Conservation (phyloP, 92 coral and sea anemone species). For the Epizoanthus scotinus region DNA sequence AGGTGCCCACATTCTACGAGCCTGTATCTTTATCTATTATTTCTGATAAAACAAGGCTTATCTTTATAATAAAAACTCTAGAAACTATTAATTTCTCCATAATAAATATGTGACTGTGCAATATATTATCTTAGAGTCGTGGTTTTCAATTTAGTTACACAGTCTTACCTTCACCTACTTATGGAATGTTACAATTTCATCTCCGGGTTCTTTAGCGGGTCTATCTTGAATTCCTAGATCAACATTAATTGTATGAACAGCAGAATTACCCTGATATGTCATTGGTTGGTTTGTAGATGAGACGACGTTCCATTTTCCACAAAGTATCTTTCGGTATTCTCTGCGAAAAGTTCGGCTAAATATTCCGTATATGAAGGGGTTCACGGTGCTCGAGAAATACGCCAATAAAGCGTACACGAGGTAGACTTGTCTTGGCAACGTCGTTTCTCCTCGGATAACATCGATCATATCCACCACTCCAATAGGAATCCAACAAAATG, state of each 20-base stretch:
- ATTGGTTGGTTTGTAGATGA: slow-evolving; percentile 12
- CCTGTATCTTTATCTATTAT: too few relatives aligned
- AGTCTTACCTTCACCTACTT: too few relatives aligned
- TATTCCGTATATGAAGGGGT: slow-evolving; percentile 77
- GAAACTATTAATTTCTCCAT: too few relatives aligned
- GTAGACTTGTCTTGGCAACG: slow-evolving; percentile 58
- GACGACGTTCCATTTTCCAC: slow-evolving; percentile 10
- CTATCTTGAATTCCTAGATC: too few relatives aligned
- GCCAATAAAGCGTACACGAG: slow-evolving; percentile 59
- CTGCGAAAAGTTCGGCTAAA: slow-evolving; percentile 64
- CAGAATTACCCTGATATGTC: slow-evolving; percentile 3
- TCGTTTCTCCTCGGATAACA: slow-evolving; percentile 49
- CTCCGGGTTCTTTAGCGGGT: too few relatives aligned
- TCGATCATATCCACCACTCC: slow-evolving; percentile 59
- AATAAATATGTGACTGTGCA: too few relatives aligned
- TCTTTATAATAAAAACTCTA: too few relatives aligned
- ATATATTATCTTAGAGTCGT: too few relatives aligned
- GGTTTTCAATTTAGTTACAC: too few relatives aligned
- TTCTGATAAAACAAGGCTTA: too few relatives aligned
- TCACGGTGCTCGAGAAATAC: slow-evolving; percentile 58
- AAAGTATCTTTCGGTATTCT: slow-evolving; percentile 45
- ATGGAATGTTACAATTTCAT: too few relatives aligned
- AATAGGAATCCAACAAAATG: slow-evolving; percentile 73
- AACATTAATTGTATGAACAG: background rate
- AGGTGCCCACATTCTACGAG: too few relatives aligned